These are phyloP conservation scores for Kryptopterus vitreolus DNA, from an alignment of 2,797 vertebrate genomes.

Conservation along the genomic window DNA sequence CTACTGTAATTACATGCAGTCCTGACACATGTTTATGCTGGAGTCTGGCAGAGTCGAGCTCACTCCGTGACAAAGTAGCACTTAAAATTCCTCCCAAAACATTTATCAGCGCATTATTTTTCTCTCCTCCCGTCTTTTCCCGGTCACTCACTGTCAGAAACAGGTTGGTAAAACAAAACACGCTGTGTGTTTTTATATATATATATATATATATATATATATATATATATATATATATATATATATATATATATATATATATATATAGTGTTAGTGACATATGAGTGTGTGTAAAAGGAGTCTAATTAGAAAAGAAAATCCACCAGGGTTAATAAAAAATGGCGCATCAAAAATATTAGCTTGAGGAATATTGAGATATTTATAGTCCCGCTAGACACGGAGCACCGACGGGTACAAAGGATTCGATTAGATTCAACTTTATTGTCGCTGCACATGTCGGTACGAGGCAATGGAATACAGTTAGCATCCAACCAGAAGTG, in stretches of 20 bases:
- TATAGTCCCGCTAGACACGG: too few species aligned
- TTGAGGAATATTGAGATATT: neutral
- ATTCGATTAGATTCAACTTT: too few species aligned
- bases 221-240: too few species aligned
- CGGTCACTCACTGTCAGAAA: conserved; percentile 65
- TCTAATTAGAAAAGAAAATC: neutral
- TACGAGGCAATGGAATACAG: too few species aligned
- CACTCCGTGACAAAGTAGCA: conserved; percentile 75
- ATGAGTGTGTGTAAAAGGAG: conserved; percentile 11
- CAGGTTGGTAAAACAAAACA: conserved; percentile 55
- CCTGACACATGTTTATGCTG: conserved; percentile 78
- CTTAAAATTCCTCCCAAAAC: conserved; percentile 72
- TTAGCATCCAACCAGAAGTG: too few species aligned
- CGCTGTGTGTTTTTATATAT: conserved; percentile 19
- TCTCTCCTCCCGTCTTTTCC: conserved; percentile 58
- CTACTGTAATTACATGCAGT: conserved; percentile 79
- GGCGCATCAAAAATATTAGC: neutral
- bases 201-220: too few species aligned
- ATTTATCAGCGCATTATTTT: conserved; percentile 71
- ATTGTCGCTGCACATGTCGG: too few species aligned
- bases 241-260: too few species aligned
- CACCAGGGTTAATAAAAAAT: neutral
- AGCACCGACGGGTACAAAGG: too few species aligned
- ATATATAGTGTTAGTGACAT: too few species aligned
- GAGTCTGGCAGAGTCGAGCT: conserved; percentile 70